Percentiles rank a stretch among this genome's conserved stretches.
Evolutionary conservation across 2,888 invertebrate species (phyloP).

Genomic region (Drosophila antonietae): DNA sequence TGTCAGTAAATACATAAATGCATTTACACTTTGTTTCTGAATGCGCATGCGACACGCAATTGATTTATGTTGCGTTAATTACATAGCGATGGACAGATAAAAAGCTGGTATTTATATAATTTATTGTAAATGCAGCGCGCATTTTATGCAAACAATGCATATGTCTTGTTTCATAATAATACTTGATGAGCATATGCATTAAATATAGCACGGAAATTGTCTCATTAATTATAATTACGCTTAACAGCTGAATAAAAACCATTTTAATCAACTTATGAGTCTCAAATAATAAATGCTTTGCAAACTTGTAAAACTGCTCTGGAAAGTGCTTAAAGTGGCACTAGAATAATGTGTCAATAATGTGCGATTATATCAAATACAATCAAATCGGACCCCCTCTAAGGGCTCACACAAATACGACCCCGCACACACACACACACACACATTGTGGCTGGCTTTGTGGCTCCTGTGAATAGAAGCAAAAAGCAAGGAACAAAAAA

Average conservation of each 20-base stretch:
- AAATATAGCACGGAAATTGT: slow-evolving; percentile 47
- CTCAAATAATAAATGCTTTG: slow-evolving; percentile 3
- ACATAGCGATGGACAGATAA: slow-evolving; percentile 35
- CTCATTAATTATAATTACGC: slow-evolving; percentile 37
- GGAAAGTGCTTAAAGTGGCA: slow-evolving; percentile 42
- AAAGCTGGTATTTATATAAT: slow-evolving; percentile 60
- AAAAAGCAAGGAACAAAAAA: slow-evolving; percentile 23
- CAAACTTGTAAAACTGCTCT: neutral
- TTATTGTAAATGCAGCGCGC: slow-evolving; percentile 42
- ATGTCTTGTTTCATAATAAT: slow-evolving; percentile 43
- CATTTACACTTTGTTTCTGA: slow-evolving; percentile 3
- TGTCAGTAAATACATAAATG: neutral
- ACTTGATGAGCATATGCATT: slow-evolving; percentile 45
- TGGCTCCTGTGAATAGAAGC: slow-evolving; percentile 2
- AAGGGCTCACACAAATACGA: slow-evolving; percentile 11
- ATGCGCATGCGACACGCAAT: slow-evolving; percentile 30
- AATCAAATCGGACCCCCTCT: slow-evolving; percentile 37
- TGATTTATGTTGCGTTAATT: slow-evolving; percentile 68
- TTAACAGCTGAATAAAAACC: neutral
- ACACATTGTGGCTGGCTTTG: slow-evolving; percentile 10
- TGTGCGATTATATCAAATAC: slow-evolving; percentile 64
- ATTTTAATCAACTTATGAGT: neutral
- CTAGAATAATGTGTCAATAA: slow-evolving; percentile 69
- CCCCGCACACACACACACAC: neutral
- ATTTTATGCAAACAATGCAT: slow-evolving; percentile 19